Conservation (phyloP, 2,888 invertebrate species). For the Lepidocyrtinus sp. region DNA sequence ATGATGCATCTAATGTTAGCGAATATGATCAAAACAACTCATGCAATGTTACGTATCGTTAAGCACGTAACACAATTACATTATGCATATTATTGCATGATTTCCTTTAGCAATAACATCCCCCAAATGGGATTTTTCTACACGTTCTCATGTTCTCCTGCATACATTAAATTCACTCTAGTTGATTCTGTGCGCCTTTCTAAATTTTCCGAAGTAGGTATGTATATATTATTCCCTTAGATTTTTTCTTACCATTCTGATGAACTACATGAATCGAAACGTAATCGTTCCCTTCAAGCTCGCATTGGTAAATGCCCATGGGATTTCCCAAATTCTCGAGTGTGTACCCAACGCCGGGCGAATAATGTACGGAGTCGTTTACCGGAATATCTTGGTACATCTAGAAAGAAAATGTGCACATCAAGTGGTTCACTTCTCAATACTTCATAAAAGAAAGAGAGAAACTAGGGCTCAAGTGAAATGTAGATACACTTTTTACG, state of each 20-base stretch:
- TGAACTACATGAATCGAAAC: conserved; percentile 44
- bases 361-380: conserved; percentile 52
- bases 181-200: too few species aligned
- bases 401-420: conserved; percentile 12
- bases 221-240: too few species aligned
- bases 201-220: too few species aligned
- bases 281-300: conserved; percentile 42
- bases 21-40: too few species aligned
- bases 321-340: conserved; percentile 53
- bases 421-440: conserved; percentile 24
- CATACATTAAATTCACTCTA: too few species aligned
- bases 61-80: too few species aligned
- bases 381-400: conserved; percentile 5
- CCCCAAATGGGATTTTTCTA: too few species aligned
- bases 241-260: conserved; percentile 33
- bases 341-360: conserved; percentile 51
- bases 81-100: too few species aligned
- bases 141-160: too few species aligned
- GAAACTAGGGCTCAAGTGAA: neutral
- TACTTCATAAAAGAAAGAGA: conserved; percentile 17
- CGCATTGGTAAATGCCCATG: conserved; percentile 61
- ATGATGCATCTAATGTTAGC: too few species aligned
- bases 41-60: too few species aligned
- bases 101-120: too few species aligned
- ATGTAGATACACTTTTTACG: neutral